A percentile compares a stretch with the other conserved stretches of the same genome.
Evolutionary conservation across 2,797 vertebrate genomes (phyloP).

Genomic region (Serranus cabrilla): DNA sequence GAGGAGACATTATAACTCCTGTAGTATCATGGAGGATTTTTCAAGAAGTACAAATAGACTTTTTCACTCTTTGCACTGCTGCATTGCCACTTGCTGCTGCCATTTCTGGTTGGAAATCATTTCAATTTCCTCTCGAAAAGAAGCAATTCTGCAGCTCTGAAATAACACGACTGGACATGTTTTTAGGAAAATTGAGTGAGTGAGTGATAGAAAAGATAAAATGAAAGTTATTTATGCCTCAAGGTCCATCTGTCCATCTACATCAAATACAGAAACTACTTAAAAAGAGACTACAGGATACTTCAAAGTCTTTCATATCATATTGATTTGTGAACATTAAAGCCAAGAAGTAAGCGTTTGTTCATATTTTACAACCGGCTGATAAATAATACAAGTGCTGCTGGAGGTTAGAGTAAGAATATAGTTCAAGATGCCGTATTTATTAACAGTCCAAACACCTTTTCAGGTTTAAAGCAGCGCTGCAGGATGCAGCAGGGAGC

Average conservation of each 20-base stretch:
- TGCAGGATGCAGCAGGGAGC: constrained; percentile 2
- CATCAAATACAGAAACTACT: neutral
- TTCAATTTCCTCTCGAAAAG: neutral
- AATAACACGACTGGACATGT: neutral
- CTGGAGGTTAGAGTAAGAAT: neutral
- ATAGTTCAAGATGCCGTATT: neutral
- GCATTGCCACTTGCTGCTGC: neutral
- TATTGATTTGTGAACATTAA: neutral
- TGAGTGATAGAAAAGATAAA: neutral
- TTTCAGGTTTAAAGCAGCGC: neutral
- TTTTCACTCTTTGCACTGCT: neutral
- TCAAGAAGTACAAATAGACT: neutral
- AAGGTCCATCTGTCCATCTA: neutral
- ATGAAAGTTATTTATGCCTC: neutral
- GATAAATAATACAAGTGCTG: neutral
- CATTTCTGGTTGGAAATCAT: neutral
- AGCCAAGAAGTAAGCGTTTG: neutral
- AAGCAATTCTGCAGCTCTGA: neutral
- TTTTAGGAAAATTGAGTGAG: neutral
- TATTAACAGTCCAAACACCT: constrained; percentile 1
- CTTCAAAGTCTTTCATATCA: neutral
- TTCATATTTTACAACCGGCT: neutral
- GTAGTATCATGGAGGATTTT: neutral
- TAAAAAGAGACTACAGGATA: neutral
- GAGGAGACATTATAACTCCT: neutral